Conservation (phyloP, 2,888 invertebrate species). For the Hecatera dysodea region DNA sequence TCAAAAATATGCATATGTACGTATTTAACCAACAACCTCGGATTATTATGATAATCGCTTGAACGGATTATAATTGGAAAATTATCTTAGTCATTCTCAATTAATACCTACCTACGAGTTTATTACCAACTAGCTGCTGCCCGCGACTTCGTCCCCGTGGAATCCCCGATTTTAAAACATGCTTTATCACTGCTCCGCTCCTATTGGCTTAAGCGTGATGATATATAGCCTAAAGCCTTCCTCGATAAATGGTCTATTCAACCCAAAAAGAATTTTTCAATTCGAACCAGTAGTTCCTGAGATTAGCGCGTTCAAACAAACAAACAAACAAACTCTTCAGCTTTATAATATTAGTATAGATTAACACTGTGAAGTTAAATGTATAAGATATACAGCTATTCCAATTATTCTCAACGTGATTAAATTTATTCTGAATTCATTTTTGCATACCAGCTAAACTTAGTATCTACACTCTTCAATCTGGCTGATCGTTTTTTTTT, state of each 20-base stretch:
- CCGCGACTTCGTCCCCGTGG: too few relatives aligned
- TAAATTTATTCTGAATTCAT: constrained; percentile 28
- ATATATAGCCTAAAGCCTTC: too few relatives aligned
- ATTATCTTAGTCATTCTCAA: constrained; percentile 56
- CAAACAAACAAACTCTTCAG: too few relatives aligned
- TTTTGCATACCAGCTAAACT: background rate
- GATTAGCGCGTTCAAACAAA: too few relatives aligned
- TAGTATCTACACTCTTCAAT: background rate
- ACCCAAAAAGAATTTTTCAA: too few relatives aligned
- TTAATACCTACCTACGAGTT: constrained; percentile 46
- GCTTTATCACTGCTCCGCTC: too few relatives aligned
- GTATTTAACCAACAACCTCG: constrained; percentile 36
- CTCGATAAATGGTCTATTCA: too few relatives aligned
- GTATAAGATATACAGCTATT: constrained; percentile 20
- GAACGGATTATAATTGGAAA: constrained; percentile 62
- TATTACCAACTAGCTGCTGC: too few relatives aligned
- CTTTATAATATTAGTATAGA: too few relatives aligned
- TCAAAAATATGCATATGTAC: constrained; percentile 44
- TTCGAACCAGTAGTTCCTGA: too few relatives aligned
- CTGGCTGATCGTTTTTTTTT: background rate
- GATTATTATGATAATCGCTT: constrained; percentile 47
- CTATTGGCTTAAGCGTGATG: too few relatives aligned
- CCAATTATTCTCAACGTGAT: constrained; percentile 35
- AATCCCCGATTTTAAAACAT: too few relatives aligned
- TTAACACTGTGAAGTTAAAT: constrained; percentile 47